Base-by-base conservation (phyloP, 2,797 vertebrate species). In the Xenopus petersii region DNA sequence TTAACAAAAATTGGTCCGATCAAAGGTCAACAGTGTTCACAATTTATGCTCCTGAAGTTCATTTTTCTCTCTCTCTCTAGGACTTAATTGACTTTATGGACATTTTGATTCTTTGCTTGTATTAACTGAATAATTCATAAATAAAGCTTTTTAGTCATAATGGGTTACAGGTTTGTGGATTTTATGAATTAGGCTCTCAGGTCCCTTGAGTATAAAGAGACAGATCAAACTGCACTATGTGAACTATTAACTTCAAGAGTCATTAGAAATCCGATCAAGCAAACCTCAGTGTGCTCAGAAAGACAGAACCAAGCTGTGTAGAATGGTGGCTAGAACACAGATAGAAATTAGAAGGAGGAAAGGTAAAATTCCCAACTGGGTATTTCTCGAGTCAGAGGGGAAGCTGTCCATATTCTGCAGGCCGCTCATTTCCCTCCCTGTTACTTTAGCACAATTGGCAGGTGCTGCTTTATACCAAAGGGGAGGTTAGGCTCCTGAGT, bases 311-410 rank as follows among this genome's bases (percentile, higher is more conserved):
- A 86, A 90, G 89, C 86, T 87, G 91, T 92, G 91, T 75, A 73
- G 86, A 81, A 83, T 81, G 81, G 76, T 16, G 81, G 80, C 81
- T 80, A 67, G 74, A 56, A 79, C 66, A 80, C 74, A 81, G 82
- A 71, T 48, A 77, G 81, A 81, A 84, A 86, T 88, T 87, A 90
- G 86, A 93, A 93, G 90, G 90, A 93, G 91, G 93, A 93, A 93
- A 93, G 94, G 93, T 92, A 89, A 91, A 92, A 89, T 92, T 90
- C 92, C 88, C 83, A 24, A 92, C 94, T 95, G 95, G 92, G 94
- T 98, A 94, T 96, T 98, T 97, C 95, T 97, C 95, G 87, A 92
- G 94, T 91, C 96, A 94, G 94, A 92, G 75, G 96, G 97, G 92
- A 91, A 91, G 93, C 91, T 90, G 93, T 94, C 92, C 93, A 82